Evolutionary conservation across 2,797 vertebrate genomes (phyloP), one percentile per base, ranked within the genome.

Genomic region (Oreochromis mossambicus): DNA sequence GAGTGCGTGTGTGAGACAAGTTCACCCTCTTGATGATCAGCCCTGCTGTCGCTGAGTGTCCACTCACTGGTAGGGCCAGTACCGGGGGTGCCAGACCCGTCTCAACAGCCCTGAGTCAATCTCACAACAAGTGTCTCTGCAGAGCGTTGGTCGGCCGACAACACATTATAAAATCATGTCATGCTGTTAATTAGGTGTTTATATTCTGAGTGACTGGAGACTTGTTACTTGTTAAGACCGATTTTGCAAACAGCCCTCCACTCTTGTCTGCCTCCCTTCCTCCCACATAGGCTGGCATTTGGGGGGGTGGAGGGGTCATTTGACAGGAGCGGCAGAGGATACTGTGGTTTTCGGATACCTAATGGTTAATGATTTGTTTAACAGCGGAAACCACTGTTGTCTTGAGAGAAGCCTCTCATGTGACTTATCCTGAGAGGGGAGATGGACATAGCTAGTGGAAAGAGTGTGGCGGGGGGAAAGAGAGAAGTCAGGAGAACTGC

Each of bases 301-400:
- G 61, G 82, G 80, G 80, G 58, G 58, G 32, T 12, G 17, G 58
- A 58, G 32, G 32, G 85, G 85, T 92, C 84, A 81, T 91, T 84
- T 84, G 82, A 87, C 89, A 82, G 86, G 79, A 87, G 78, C 83
- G 90, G 90, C 88, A 89, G 81, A 78, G 87, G 85, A 90, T 89
- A 88, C 78, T 77, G 80, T 83, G 80, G 88, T 91, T 56, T 68
- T 84, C 26, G 86, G 94, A 89, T 85, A 94, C 84, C 89, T 94
- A 94, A 95, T 94, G 91, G 94, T 95, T 95, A 92, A 94, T 95
- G 92, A 95, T 95, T 94, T 95, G 94, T 95, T 96, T 95, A 94
- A 89, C 79, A 93, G 93, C 85, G 91, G 93, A 95, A 95, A 94
- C 91, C 89, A 77, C 90, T 88, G 92, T 90, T 86, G 90, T 91